phyloP scores from a whole-genome alignment of 2,888 invertebrate species.

The Exephanes ischioxanthus region DNA sequence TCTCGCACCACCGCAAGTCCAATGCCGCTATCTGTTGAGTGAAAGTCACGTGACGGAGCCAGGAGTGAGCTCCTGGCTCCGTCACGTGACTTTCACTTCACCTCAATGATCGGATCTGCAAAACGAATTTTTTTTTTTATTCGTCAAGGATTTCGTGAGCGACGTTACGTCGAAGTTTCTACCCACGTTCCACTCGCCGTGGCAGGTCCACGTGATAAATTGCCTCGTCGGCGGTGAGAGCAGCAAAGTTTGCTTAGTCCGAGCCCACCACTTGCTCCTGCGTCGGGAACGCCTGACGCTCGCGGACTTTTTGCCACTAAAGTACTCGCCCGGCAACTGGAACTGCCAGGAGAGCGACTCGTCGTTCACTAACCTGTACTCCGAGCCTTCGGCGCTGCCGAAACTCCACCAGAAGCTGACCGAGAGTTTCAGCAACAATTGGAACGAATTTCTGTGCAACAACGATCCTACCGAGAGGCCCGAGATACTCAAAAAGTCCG shows the following conservation, averaged over 20 bases:
- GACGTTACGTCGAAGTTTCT: conserved; percentile 92
- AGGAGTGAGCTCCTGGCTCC: too few species aligned
- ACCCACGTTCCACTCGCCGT: conserved; percentile 90
- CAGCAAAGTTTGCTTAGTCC: conserved; percentile 88
- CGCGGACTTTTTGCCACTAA: conserved; percentile 91
- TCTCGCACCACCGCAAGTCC: too few species aligned
- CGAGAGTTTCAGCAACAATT: conserved; percentile 90
- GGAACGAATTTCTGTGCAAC: conserved; percentile 93
- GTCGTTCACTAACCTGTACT: conserved; percentile 80
- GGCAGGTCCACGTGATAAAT: conserved; percentile 91
- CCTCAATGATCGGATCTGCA: too few species aligned
- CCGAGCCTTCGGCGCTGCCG: conserved; percentile 86
- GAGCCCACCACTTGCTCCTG: conserved; percentile 91
- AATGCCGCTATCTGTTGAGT: too few species aligned
- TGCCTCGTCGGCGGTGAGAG: conserved; percentile 84
- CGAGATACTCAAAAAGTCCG: conserved; percentile 87
- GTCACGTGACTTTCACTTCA: too few species aligned
- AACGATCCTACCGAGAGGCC: conserved; percentile 92
- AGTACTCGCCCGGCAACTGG: conserved; percentile 83
- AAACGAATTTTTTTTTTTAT: conserved; percentile 7
- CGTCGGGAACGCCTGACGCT: conserved; percentile 91
- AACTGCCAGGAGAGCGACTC: conserved; percentile 83
- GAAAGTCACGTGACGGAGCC: too few species aligned
- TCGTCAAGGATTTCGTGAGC: conserved; percentile 90
- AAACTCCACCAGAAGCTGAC: conserved; percentile 89